Conservation (phyloP, 2,888 invertebrate genomes). For the Neria commutata region DNA sequence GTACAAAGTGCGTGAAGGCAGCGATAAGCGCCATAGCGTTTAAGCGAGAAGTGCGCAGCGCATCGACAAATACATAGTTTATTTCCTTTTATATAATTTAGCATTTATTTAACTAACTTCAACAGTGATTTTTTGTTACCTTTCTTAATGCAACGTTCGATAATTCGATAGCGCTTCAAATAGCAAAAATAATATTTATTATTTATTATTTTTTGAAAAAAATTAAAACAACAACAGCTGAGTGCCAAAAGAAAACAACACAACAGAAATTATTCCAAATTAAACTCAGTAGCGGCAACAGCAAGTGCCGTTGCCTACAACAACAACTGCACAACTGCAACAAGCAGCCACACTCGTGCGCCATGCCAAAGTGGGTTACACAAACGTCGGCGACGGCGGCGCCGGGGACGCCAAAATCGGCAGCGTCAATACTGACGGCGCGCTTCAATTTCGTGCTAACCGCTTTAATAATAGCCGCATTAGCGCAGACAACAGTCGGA, state of each 20-base stretch:
- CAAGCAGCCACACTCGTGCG: constrained; percentile 29
- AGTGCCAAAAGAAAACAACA: constrained; percentile 21
- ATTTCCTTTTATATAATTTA: too few relatives aligned
- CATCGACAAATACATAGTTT: too few relatives aligned
- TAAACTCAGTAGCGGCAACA: constrained; percentile 6
- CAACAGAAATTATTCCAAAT: constrained; percentile 4
- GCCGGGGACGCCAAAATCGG: constrained; percentile 19
- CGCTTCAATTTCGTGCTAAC: constrained; percentile 47
- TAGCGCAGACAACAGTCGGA: constrained; percentile 52
- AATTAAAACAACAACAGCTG: background rate
- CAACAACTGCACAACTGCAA: constrained; percentile 21
- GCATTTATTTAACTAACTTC: too few relatives aligned
- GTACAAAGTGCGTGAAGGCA: too few relatives aligned
- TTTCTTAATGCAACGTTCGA: too few relatives aligned
- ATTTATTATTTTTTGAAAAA: background rate
- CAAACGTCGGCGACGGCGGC: constrained; percentile 34
- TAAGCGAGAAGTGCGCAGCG: too few relatives aligned
- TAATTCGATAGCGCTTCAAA: too few relatives aligned
- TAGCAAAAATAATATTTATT: too few relatives aligned
- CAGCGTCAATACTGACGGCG: constrained; percentile 21
- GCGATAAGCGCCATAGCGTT: too few relatives aligned
- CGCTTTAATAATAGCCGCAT: constrained; percentile 48
- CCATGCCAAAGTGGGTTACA: constrained; percentile 53
- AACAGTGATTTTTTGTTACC: too few relatives aligned
- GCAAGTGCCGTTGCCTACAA: constrained; percentile 7